Evolutionary conservation across 2,113 vertebrate species (phyloP).

Genomic region (Hyaena hyaena): DNA sequence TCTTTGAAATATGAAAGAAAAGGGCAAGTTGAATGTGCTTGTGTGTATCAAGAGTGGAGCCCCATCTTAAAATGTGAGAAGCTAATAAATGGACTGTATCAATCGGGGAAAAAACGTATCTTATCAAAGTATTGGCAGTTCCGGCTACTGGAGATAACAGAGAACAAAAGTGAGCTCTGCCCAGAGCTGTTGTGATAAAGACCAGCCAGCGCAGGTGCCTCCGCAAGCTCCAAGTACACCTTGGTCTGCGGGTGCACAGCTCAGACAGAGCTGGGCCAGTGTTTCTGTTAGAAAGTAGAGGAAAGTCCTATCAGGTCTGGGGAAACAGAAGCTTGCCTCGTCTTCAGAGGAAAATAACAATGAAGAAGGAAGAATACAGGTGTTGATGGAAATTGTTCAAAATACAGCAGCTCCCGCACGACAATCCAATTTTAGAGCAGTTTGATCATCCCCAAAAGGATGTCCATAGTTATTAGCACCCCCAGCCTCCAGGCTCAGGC

Average conservation of each 20-base stretch:
- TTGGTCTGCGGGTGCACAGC: background rate
- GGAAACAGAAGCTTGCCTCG: background rate
- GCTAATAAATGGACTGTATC: background rate
- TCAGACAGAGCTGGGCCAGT: accelerated
- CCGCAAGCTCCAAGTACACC: background rate
- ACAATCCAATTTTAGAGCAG: background rate
- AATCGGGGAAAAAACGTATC: background rate
- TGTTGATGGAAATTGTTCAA: background rate
- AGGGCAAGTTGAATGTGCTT: background rate
- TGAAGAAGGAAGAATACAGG: background rate
- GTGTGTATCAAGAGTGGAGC: accelerated
- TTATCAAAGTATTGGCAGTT: background rate
- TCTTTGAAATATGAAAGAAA: background rate
- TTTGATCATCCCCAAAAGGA: background rate
- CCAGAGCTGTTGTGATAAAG: background rate
- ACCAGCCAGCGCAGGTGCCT: no score
- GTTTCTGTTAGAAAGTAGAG: background rate
- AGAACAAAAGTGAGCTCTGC: background rate
- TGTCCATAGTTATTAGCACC: background rate
- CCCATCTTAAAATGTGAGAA: background rate
- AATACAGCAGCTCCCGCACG: background rate
- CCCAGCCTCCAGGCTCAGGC: background rate
- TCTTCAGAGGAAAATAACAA: background rate
- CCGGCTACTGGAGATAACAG: background rate
- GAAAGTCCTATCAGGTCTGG: background rate